Evolutionary conservation across 2,113 vertebrate species (phyloP), one percentile per base, ranked within the genome.

Genomic region (Pygoscelis antarcticus): DNA sequence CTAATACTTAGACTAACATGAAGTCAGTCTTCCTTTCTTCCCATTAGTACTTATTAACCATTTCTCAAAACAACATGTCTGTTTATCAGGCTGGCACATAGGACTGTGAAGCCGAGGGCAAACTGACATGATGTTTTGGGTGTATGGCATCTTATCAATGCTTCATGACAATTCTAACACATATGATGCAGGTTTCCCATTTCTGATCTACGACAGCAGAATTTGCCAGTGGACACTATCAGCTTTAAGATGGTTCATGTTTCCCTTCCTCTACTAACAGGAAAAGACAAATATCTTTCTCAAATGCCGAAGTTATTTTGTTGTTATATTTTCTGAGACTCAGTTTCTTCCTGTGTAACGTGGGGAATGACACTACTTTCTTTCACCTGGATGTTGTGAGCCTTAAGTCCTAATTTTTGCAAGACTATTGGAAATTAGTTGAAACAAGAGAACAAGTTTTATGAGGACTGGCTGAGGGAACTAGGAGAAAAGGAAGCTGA

Each of bases 381-480:
- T 14, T 64, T 47, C 15, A 47, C 17, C 3, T 71, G 29, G 11
- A 30, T 52, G 1, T 23, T 71, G 7, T 38, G 15, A 76, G 3
- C 2, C 16, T 46, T 46, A 79, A 75, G 5, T 46, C 12, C 2
- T 46, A 58, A 44, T 8, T 76, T 92, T 81, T 90, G 11, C 27
- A 57, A 86, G 12, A 5, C 2, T 51, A 3, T 7, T 42, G 32
- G 34, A 77, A 6, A 74, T 77, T 8, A 51, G 2, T 10, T 75
- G 30, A 57, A 76, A 42, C 4, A 60, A 74, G 40, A n/a, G 16
- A 38, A 4, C 6, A 29, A 23, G 15, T 46, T 29, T 16, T 23
- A 2, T 5, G 7, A 66, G 6, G 14, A 61, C 13, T 0, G 0
- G 11, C 13, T 71, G 16, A 76, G 5, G 17, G 20, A 76, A 17